phyloP scores from a whole-genome alignment of 2,797 vertebrate genomes.

The Tolypeutes matacus region DNA sequence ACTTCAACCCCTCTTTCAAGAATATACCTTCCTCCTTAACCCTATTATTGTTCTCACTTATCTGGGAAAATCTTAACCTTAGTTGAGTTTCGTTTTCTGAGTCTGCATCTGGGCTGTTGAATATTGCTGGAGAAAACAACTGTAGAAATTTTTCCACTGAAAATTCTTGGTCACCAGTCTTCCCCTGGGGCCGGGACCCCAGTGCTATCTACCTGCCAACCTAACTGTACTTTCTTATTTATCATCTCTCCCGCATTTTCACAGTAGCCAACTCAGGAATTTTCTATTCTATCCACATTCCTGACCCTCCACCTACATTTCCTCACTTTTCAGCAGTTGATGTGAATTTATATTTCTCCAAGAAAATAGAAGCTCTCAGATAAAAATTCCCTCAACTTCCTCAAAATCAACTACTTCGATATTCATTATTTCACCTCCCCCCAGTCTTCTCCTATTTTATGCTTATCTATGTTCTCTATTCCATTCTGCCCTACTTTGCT shows the following conservation, averaged over 20 bases:
- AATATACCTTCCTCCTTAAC: neutral
- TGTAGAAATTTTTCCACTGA: neutral
- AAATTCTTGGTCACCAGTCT: neutral
- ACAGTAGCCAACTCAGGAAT: neutral
- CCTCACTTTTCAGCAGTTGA: neutral
- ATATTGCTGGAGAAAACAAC: neutral
- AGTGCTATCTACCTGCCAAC: neutral
- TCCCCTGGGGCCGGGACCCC: neutral
- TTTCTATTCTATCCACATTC: neutral
- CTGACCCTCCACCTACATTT: neutral
- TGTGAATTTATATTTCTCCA: neutral
- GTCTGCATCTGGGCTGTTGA: neutral
- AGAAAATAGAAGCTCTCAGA: neutral
- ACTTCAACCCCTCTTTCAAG: neutral
- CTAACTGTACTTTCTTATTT: neutral
- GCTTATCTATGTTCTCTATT: neutral
- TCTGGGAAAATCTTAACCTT: neutral
- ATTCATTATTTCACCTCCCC: neutral
- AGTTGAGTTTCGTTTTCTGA: neutral
- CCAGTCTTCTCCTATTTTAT: neutral
- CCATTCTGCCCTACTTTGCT: neutral
- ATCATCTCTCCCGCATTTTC: neutral
- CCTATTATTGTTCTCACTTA: neutral
- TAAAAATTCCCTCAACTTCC: constrained; percentile 36
- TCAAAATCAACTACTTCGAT: constrained; percentile 40